phyloP scores from a whole-genome alignment of 2,888 invertebrate genomes.

The Invenusta paracnida region DNA sequence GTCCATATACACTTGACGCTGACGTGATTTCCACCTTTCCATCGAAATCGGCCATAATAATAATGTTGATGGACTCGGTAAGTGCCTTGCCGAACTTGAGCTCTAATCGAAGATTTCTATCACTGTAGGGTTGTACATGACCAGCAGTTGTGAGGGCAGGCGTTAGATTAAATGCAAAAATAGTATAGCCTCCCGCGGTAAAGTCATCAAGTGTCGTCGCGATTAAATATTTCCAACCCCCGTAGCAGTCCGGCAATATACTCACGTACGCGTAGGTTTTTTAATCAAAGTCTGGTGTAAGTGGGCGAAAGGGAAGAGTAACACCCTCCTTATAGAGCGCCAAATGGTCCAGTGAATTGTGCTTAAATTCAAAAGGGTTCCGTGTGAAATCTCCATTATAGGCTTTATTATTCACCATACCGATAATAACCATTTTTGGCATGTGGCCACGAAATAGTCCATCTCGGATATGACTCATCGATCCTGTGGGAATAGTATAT shows the following conservation, averaged over 20 bases:
- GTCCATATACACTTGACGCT: too few species aligned
- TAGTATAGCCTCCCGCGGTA: background rate
- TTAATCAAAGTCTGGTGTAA: background rate
- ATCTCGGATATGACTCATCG: background rate
- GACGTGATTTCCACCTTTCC: too few species aligned
- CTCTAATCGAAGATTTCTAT: background rate
- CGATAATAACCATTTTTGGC: background rate
- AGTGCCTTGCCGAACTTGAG: background rate
- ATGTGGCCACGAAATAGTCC: background rate
- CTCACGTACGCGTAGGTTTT: background rate
- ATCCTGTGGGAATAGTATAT: background rate
- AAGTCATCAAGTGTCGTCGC: background rate
- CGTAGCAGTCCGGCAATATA: background rate
- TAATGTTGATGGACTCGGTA: too few species aligned
- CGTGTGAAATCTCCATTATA: background rate
- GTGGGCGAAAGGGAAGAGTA: background rate
- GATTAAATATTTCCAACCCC: background rate
- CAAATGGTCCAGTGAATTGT: background rate
- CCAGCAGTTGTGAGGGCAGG: background rate
- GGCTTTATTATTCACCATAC: background rate
- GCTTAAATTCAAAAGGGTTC: background rate
- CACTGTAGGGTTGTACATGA: background rate
- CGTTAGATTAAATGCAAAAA: background rate
- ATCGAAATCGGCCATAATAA: too few species aligned
- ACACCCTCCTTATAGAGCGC: background rate